Evolutionary conservation across 2,113 vertebrate genomes (phyloP), one percentile per base, ranked within the genome.

Genomic region (Gallinago undulata): DNA sequence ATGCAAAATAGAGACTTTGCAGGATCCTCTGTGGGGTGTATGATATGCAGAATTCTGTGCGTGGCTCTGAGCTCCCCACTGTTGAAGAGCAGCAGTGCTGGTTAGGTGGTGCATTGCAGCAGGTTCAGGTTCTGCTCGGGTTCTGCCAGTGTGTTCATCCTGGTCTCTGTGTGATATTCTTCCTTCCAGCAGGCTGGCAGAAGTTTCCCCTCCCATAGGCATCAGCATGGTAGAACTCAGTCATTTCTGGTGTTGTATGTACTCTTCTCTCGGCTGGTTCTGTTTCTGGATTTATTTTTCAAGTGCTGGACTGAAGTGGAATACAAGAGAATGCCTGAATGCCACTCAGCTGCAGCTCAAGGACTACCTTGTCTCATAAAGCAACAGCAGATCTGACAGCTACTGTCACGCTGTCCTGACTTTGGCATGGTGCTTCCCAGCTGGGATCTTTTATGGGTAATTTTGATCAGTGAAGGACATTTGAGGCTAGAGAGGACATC

Each of bases 231-330:
- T 59, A 62, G 53, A 27, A 41, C 45, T 81, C 57, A 53, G n/a
- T 11, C 1, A 17, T 74, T 94, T 69, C 76, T 63, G 50, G 28
- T 28, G 7, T 27, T 45, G 30, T 31, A 9, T 6, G 23, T 11
- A 15, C 48, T 68, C 73, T 69, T 33, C 23, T 63, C 15, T 41
- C n/a, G 4, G 30, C 37, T 41, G 19, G 8, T 55, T 96, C 56
- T 78, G 19, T 27, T 87, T 87, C 87, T 78, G 47, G 50, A 12
- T 59, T 74, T 77, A 78, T 67, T 95, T 96, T 47, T 67, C 43
- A 10, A 28, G 28, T 63, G n/a, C 37, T 87, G 57, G 51, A 30
- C 13, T 53, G 41, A 63, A 82, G 31, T 7, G 21, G 18, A 60
- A 43, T 23, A 23, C 4, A 45, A 57, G 31, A 85, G 39, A n/a